Conservation (phyloP, 2,113 vertebrate species). For the Elephantulus edwardii region DNA sequence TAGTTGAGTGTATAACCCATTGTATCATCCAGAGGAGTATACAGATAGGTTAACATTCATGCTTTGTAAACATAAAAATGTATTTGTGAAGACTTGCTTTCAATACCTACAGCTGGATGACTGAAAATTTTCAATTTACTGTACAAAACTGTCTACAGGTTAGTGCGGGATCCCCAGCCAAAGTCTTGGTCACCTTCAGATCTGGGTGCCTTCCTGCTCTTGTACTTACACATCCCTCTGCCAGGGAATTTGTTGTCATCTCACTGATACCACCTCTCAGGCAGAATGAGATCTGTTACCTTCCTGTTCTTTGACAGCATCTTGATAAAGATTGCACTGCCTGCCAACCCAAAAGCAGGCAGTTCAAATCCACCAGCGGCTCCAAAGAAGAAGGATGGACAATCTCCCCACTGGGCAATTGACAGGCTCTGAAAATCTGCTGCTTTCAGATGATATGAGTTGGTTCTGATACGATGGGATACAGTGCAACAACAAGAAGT, state of each 20-base stretch:
- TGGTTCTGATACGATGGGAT: no score
- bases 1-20: background rate
- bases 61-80: background rate
- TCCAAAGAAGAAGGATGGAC: no score
- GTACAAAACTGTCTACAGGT: background rate
- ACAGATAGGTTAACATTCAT: background rate
- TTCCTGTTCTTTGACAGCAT: background rate
- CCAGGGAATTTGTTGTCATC: background rate
- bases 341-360: no score
- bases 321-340: no score
- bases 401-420: no score
- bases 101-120: background rate
- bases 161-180: background rate
- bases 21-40: background rate
- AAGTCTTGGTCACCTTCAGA: background rate
- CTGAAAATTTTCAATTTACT: background rate
- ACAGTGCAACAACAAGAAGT: background rate
- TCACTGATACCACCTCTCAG: background rate
- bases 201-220: background rate
- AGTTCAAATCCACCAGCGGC: no score
- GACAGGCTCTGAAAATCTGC: no score
- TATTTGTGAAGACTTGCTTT: background rate
- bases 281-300: background rate
- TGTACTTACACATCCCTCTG: background rate
- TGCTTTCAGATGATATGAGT: no score